Conservation (phyloP, 2,888 invertebrate species). For the Iphiclides podalirius region DNA sequence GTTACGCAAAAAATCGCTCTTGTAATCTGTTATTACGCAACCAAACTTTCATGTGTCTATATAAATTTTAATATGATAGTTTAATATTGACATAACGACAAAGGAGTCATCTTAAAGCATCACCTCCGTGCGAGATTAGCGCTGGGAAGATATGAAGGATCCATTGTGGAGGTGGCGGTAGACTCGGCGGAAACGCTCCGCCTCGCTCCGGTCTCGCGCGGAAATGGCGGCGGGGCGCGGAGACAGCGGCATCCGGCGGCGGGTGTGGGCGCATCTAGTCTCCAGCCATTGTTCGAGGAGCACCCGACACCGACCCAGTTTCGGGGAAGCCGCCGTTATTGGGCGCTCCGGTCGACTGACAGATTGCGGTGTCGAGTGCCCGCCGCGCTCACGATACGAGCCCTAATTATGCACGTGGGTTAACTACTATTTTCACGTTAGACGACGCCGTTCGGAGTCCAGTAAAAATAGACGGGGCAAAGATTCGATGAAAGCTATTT, state of each 20-base stretch:
- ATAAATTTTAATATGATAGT: too few species aligned
- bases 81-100: constrained; percentile 5
- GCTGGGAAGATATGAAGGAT: constrained; percentile 67
- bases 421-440: too few species aligned
- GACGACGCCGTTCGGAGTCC: too few species aligned
- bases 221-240: constrained; percentile 71
- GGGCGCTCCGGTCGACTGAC: constrained; percentile 35
- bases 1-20: too few species aligned
- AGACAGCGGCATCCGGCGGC: constrained; percentile 71
- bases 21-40: too few species aligned
- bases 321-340: constrained; percentile 39
- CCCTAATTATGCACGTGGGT: too few species aligned
- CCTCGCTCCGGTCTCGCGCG: constrained; percentile 43
- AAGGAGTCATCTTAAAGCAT: constrained; percentile 54
- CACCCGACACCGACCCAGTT: constrained; percentile 33
- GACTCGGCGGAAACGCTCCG: constrained; percentile 40
- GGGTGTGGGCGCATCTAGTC: constrained; percentile 37
- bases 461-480: too few species aligned
- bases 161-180: constrained; percentile 59
- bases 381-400: constrained; percentile 2
- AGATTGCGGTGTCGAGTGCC: constrained; percentile 36
- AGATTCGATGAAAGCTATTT: too few species aligned
- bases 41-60: too few species aligned
- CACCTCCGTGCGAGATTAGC: constrained; percentile 59
- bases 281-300: constrained; percentile 44